phyloP scores from a whole-genome alignment of 2,888 invertebrate genomes.

The Pyrochroa serraticornis region DNA sequence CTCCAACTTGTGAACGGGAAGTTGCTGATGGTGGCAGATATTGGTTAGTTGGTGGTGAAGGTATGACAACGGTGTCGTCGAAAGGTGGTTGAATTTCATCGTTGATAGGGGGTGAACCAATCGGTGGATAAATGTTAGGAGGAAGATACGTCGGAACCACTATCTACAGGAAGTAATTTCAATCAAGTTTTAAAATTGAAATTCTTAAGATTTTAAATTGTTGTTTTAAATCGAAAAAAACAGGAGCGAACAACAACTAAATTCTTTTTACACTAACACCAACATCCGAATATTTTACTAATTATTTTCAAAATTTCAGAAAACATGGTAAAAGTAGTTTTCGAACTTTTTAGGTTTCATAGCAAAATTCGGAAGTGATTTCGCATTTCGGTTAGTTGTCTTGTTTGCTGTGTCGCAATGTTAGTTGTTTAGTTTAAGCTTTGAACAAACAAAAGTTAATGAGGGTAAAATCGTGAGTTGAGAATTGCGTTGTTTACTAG shows the following conservation, averaged over 20 bases:
- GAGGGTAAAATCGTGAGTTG: not conserved
- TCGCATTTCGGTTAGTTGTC: not conserved
- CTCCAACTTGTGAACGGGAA: conserved; percentile 36
- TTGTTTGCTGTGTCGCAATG: not conserved
- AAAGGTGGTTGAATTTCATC: conserved; percentile 33
- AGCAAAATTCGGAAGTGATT: not conserved
- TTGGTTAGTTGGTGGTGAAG: conserved; percentile 34
- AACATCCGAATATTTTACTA: too few species aligned
- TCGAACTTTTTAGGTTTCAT: not conserved
- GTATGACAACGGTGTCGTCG: conserved; percentile 41
- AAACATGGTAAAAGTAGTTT: not conserved
- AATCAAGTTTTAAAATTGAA: not conserved
- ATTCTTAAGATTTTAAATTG: not conserved
- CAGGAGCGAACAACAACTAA: too few species aligned
- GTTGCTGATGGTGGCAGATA: conserved; percentile 33
- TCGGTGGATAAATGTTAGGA: conserved; percentile 37
- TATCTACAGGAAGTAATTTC: too few species aligned
- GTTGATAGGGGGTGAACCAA: conserved; percentile 28
- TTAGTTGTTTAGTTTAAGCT: not conserved
- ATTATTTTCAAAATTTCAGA: too few species aligned
- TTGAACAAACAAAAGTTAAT: conserved; percentile 10
- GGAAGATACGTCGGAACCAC: conserved; percentile 38
- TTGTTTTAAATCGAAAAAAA: too few species aligned
- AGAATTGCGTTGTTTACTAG: conserved; percentile 1
- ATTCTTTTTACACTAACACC: too few species aligned